phyloP scores from a whole-genome alignment of 2,113 vertebrate genomes.

The Platysteira castanea region DNA sequence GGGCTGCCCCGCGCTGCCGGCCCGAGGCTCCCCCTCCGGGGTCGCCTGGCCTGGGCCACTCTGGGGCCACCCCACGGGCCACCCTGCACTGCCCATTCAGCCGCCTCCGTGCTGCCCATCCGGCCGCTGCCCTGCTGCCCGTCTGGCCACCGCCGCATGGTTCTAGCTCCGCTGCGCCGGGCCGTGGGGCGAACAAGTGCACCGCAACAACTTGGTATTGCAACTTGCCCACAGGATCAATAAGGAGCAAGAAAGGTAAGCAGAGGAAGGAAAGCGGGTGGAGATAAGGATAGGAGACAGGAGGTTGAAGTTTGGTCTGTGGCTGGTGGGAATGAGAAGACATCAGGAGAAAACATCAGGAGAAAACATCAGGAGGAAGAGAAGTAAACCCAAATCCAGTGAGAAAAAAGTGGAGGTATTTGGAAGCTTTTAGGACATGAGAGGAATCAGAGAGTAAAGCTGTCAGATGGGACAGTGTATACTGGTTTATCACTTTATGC shows the following conservation, averaged over 20 bases:
- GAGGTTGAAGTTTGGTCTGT: not conserved
- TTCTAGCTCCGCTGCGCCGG: no score
- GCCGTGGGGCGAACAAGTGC: no score
- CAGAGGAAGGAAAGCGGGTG: not conserved
- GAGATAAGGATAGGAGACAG: not conserved
- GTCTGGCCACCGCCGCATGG: no score
- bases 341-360: not conserved
- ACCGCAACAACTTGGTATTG: accelerated
- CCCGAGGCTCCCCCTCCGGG: no score
- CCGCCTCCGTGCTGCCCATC: no score
- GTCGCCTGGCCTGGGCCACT: no score
- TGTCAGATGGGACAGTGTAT: not conserved
- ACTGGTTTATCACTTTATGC: not conserved
- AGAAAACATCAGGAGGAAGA: not conserved
- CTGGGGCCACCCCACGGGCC: no score
- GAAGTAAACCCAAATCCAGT: not conserved
- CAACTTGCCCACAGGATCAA: not conserved
- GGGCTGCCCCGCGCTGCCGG: no score
- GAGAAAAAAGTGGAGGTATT: not conserved
- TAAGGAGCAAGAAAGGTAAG: not conserved
- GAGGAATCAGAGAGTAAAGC: not conserved
- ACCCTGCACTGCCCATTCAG: no score
- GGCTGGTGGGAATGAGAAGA: not conserved
- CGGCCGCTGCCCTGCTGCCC: no score
- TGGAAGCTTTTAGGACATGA: not conserved